Evolutionary conservation across 2,113 vertebrate species (phyloP).

Genomic region (Dolichallabes microphthalmus): DNA sequence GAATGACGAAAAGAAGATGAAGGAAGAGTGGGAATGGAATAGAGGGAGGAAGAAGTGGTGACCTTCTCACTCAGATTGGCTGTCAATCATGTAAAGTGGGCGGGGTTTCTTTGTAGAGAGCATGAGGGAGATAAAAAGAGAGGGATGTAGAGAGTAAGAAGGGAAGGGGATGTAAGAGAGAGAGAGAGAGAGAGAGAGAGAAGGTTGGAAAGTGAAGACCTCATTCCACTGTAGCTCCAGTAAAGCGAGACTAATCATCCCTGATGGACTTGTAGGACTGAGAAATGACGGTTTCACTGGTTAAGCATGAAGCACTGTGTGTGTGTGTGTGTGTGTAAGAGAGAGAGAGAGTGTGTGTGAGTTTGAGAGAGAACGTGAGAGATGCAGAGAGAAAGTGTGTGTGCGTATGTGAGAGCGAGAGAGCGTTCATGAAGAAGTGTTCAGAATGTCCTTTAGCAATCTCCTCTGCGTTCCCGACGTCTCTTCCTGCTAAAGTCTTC

Average conservation of each 20-base stretch:
- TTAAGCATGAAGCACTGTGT: conserved; percentile 29
- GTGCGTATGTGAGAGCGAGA: not conserved
- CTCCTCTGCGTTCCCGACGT: not conserved
- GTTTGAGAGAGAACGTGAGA: not conserved
- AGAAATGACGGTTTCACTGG: conserved; percentile 45
- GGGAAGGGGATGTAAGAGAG: conserved; percentile 14
- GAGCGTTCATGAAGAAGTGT: conserved; percentile 12
- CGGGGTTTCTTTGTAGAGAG: not conserved
- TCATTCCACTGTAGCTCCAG: conserved; percentile 31
- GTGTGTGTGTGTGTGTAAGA: conserved; percentile 23
- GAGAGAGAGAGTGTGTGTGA: conserved; percentile 14
- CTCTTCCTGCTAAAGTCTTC: conserved; percentile 13
- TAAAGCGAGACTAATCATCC: conserved; percentile 43
- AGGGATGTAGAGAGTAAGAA: not conserved
- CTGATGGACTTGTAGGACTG: conserved; percentile 43
- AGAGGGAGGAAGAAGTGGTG: not conserved
- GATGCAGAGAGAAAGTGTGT: not conserved
- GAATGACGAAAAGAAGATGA: not conserved
- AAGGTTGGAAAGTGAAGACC: conserved; percentile 27
- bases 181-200: conserved; percentile 12
- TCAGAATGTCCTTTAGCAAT: conserved; percentile 38
- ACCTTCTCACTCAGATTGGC: not conserved
- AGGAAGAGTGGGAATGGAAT: not conserved
- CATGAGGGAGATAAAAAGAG: not conserved
- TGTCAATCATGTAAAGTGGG: conserved; percentile 1